Percentiles rank a stretch among this genome's conserved stretches.
These are phyloP conservation scores for Norana najaformis DNA, from an alignment of 2,888 invertebrate species.

Conservation along the genomic window DNA sequence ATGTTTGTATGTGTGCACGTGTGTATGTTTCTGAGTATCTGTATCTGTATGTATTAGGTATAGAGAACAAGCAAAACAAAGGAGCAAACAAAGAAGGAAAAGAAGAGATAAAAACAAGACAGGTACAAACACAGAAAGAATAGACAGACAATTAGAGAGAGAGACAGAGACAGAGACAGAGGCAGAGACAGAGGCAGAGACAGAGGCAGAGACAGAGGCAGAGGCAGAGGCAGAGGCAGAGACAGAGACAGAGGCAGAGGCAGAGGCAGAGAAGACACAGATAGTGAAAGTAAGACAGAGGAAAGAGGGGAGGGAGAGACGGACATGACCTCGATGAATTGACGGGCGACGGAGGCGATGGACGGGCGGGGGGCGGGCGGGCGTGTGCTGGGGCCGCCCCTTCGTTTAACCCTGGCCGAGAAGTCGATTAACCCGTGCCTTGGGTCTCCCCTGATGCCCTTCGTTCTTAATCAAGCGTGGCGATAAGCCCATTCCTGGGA, in stretches of 20 bases:
- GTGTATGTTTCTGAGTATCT: constrained; percentile 20
- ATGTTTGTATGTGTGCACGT: neutral
- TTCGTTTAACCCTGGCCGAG: constrained; percentile 8
- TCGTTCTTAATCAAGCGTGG: constrained; percentile 23
- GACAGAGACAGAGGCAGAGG: neutral
- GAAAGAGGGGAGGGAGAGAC: neutral
- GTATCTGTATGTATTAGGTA: neutral
- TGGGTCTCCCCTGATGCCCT: constrained; percentile 8
- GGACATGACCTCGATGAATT: neutral
- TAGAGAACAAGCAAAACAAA: neutral
- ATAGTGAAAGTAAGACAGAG: neutral
- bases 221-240: neutral
- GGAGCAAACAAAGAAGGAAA: neutral
- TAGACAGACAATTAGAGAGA: no score
- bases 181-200: no score
- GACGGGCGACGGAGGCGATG: neutral
- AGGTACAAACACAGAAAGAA: no score
- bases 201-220: neutral
- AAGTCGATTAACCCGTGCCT: constrained; percentile 20
- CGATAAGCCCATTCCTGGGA: neutral
- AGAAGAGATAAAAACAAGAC: no score
- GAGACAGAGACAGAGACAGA: no score
- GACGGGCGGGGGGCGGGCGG: neutral
- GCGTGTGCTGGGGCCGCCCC: neutral
- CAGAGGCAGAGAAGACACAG: no score